Percentiles rank a stretch among this genome's conserved stretches.
Conservation (phyloP, 2,797 vertebrate species). For the Jordanella pulchra region DNA sequence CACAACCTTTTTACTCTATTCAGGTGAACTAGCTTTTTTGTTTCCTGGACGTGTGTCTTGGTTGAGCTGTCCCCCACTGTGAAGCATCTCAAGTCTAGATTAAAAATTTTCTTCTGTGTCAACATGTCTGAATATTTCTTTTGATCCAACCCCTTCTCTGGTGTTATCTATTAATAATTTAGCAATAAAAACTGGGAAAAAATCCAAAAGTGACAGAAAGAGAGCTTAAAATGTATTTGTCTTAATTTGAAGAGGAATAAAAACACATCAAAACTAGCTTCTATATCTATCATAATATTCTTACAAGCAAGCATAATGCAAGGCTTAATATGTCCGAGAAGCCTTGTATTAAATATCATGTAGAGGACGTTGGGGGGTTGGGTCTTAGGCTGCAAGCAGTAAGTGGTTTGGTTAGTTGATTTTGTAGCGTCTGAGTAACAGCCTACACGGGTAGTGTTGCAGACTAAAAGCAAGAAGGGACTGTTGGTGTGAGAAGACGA, state of each 20-base stretch:
- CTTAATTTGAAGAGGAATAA: conserved; percentile 68
- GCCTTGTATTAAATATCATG: conserved; percentile 77
- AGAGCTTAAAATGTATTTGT: conserved; percentile 58
- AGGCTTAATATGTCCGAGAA: conserved; percentile 57
- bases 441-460: conserved; percentile 4
- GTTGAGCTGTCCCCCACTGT: conserved; percentile 45
- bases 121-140: conserved; percentile 65
- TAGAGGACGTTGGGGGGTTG: conserved; percentile 42
- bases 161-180: conserved; percentile 71
- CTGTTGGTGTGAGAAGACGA: conserved; percentile 24
- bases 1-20: conserved; percentile 28
- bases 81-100: conserved; percentile 45
- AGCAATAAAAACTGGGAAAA: conserved; percentile 53
- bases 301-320: conserved; percentile 77
- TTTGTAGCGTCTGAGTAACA: conserved; percentile 19
- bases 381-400: conserved; percentile 36
- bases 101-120: neutral
- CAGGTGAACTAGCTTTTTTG: neutral
- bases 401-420: conserved; percentile 33
- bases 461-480: conserved; percentile 13
- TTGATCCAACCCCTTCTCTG: conserved; percentile 60
- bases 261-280: conserved; percentile 63
- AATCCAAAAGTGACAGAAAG: conserved; percentile 51
- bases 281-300: conserved; percentile 76
- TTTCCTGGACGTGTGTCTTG: neutral